A percentile compares a stretch with the other conserved stretches of the same genome.
These are phyloP conservation scores for Plagiodera versicolora DNA, from an alignment of 2,888 invertebrate species.

Conservation along the genomic window DNA sequence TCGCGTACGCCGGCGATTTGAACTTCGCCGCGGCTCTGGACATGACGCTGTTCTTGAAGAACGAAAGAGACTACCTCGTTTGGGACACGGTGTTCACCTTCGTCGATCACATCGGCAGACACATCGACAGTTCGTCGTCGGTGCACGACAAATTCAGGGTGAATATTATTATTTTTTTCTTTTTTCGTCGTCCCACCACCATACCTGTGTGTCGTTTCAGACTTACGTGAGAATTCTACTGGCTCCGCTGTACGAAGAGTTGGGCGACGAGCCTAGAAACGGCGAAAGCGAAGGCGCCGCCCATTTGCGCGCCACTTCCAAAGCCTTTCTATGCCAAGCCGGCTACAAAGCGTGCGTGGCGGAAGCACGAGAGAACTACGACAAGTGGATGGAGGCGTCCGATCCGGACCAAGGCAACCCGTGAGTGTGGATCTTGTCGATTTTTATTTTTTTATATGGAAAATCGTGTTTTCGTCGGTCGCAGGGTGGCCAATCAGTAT, in stretches of 20 bases:
- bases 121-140: constrained; percentile 66
- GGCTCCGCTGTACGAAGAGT: constrained; percentile 71
- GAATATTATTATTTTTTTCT: too few relatives aligned
- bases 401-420: constrained; percentile 80
- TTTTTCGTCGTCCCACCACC: too few relatives aligned
- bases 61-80: constrained; percentile 73
- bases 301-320: constrained; percentile 68
- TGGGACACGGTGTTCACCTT: constrained; percentile 85
- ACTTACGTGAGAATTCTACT: constrained; percentile 70
- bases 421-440: constrained; percentile 57
- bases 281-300: constrained; percentile 69
- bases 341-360: constrained; percentile 78
- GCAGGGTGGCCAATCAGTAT: constrained; percentile 75
- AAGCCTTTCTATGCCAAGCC: constrained; percentile 73
- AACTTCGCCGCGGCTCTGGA: constrained; percentile 75
- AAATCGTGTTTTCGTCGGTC: constrained; percentile 39
- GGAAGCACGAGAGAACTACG: constrained; percentile 72
- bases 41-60: constrained; percentile 75
- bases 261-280: constrained; percentile 59
- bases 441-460: not conserved
- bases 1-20: constrained; percentile 72
- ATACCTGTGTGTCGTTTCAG: constrained; percentile 55
- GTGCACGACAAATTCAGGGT: constrained; percentile 75
- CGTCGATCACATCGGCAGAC: constrained; percentile 77
- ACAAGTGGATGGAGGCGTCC: constrained; percentile 73